Conservation (phyloP, 2,797 vertebrate genomes). For the Squalus acanthias region DNA sequence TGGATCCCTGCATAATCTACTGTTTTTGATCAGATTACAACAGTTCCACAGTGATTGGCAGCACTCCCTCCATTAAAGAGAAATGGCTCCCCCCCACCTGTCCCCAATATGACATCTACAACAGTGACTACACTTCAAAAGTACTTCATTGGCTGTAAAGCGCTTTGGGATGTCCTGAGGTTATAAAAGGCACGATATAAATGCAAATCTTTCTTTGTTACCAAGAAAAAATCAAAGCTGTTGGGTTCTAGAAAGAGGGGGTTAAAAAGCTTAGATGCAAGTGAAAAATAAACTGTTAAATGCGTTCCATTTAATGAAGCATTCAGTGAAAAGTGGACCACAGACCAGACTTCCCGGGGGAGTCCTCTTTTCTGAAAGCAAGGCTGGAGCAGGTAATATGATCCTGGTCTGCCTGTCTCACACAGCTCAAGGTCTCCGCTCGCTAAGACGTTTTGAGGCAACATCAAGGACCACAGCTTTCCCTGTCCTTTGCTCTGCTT, state of each 20-base stretch:
- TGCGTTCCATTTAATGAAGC: background rate
- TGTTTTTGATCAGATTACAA: background rate
- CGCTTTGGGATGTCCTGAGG: no score
- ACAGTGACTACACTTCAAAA: no score
- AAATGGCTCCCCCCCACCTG: background rate
- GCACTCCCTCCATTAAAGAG: background rate
- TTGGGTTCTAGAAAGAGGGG: background rate
- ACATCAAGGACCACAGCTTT: background rate
- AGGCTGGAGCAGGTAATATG: background rate
- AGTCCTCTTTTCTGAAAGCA: constrained; percentile 27
- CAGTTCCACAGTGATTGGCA: background rate
- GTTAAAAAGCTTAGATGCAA: background rate
- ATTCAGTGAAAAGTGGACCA: background rate
- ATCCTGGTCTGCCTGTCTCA: background rate
- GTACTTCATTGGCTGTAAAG: no score
- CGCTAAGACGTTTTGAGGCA: background rate
- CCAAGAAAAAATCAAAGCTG: background rate
- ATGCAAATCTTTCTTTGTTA: no score
- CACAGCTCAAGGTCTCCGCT: background rate
- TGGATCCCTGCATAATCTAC: background rate
- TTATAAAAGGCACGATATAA: no score
- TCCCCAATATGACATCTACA: background rate
- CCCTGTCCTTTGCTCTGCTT: background rate
- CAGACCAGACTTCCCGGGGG: background rate
- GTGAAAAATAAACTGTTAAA: background rate